These are phyloP conservation scores for Antheraea assamensis DNA, from an alignment of 2,888 invertebrate genomes.

Conservation along the genomic window DNA sequence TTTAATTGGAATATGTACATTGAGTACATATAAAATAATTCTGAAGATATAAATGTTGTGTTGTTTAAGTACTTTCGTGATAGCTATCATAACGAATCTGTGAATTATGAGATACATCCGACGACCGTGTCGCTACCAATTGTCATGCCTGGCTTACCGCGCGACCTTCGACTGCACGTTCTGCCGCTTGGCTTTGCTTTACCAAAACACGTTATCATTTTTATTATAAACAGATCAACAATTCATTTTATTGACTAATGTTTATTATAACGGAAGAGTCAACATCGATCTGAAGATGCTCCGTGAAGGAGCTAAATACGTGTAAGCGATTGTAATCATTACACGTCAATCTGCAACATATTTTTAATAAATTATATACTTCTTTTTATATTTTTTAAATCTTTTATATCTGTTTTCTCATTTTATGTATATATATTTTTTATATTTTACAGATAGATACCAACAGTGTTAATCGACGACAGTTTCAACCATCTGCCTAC, in stretches of 20 bases:
- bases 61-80: not conserved
- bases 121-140: conserved; percentile 11
- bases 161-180: not conserved
- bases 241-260: not conserved
- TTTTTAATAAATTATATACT: too few species aligned
- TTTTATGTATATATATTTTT: too few species aligned
- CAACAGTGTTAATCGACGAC: too few species aligned
- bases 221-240: not conserved
- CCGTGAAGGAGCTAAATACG: too few species aligned
- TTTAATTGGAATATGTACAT: not conserved
- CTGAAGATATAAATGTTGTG: not conserved
- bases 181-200: conserved; percentile 3
- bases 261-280: too few species aligned
- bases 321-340: too few species aligned
- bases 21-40: not conserved
- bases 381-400: too few species aligned
- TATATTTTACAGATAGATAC: too few species aligned
- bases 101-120: not conserved
- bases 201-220: conserved; percentile 7
- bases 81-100: conserved; percentile 9
- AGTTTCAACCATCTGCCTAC: too few species aligned
- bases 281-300: too few species aligned
- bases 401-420: too few species aligned
- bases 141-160: not conserved
- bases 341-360: too few species aligned